Conservation (phyloP, 1,140 invertebrate genomes). For the Drosophila pseudoobscura region DNA sequence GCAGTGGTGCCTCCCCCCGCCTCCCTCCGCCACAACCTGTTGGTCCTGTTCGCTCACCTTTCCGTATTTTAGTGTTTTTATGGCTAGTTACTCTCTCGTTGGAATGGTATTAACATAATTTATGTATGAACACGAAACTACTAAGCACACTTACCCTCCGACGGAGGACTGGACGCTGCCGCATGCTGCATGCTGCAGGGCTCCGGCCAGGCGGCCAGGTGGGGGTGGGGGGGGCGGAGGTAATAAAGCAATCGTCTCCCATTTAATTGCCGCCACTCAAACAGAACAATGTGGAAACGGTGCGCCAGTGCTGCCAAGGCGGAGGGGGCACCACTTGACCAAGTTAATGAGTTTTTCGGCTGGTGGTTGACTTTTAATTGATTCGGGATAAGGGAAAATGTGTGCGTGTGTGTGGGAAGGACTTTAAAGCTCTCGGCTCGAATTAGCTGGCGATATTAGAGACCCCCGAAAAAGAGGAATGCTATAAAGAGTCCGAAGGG, state of each 20-base stretch:
- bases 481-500: slow-evolving; percentile 29
- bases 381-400: slow-evolving; percentile 3
- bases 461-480: slow-evolving; percentile 7
- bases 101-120: slow-evolving; percentile 80
- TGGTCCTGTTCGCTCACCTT: slow-evolving; percentile 26
- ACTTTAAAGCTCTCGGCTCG: slow-evolving; percentile 3
- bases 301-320: not conserved
- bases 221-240: not conserved
- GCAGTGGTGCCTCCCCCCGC: not conserved
- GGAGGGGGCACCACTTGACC: slow-evolving; percentile 4
- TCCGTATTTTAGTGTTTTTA: slow-evolving; percentile 71
- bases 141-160: slow-evolving; percentile 53
- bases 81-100: slow-evolving; percentile 68
- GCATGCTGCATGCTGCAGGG: not conserved
- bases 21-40: not conserved
- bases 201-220: no score
- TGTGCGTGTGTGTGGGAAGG: no score
- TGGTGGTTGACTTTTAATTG: slow-evolving; percentile 37
- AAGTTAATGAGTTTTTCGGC: slow-evolving; percentile 13
- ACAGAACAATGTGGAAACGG: not conserved
- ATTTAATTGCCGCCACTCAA: slow-evolving; percentile 34
- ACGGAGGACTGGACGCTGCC: no score
- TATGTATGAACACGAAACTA: slow-evolving; percentile 77
- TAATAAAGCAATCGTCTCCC: slow-evolving; percentile 51
- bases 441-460: slow-evolving; percentile 23